phyloP scores from a whole-genome alignment of 2,888 invertebrate genomes.

The Cylloceria caligata region DNA sequence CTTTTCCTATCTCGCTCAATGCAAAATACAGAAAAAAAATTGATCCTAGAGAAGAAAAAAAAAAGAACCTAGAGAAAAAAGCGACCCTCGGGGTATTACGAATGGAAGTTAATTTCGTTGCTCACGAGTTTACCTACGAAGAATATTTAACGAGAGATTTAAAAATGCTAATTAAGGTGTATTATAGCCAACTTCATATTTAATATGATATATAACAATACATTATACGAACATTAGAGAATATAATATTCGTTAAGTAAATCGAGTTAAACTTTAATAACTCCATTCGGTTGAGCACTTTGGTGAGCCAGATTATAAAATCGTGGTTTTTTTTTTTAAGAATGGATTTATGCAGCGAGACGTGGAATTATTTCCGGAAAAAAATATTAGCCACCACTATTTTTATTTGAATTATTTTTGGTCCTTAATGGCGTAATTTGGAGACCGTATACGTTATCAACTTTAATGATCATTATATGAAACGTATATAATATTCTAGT shows the following conservation, averaged over 20 bases:
- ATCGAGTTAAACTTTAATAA: neutral
- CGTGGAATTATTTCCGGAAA: neutral
- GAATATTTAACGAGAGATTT: too few species aligned
- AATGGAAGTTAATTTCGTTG: neutral
- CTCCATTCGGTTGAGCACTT: neutral
- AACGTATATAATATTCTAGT: neutral
- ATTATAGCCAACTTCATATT: too few species aligned
- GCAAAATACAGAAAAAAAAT: neutral
- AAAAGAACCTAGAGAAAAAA: too few species aligned
- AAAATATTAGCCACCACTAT: neutral
- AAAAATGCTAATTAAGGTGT: too few species aligned
- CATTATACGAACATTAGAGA: too few species aligned
- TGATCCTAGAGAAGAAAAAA: too few species aligned
- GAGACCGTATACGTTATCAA: too few species aligned
- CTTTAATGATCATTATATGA: neutral
- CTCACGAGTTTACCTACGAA: neutral
- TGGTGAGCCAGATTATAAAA: neutral
- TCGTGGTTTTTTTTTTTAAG: neutral
- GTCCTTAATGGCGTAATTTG: too few species aligned
- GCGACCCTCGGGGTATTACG: neutral
- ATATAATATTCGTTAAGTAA: neutral
- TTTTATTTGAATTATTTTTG: too few species aligned
- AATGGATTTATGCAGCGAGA: neutral
- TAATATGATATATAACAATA: too few species aligned
- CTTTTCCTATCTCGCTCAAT: neutral